Evolutionary conservation across 2,888 invertebrate genomes (phyloP), one percentile per base, ranked within the genome.

Genomic region (Diabrotica balteata): DNA sequence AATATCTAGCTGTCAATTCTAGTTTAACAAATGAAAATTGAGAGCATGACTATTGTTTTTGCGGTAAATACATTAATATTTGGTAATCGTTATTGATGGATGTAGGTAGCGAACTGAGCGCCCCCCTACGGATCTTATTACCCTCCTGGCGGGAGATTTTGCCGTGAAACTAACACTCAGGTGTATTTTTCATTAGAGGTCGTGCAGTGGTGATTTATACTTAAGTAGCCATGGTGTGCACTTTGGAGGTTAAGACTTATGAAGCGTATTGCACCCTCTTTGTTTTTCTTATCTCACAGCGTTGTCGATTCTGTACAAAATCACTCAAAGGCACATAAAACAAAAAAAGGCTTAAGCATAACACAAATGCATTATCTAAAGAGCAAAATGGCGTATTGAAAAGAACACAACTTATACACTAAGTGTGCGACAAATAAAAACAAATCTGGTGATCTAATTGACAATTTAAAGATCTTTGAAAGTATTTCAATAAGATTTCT

Each of bases 41-140:
- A 77, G 74, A 77, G 75, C 78, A 76, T 77, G 78, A 78, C 76
- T 78, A 73, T 73, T 75, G 72, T 72, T 73, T 75, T 73, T 72
- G 71, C 76, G 67, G 71, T 68, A 73, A 72, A 73, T 78, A 77
- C 79, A 79, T 80, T 79, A 79, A 79, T 79, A 80, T 80, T 80
- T 79, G 78, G 79, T 80, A 81, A 80, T 80, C 77, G 78, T 81
- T 80, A 82, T 82, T 82, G 82, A 82, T 82, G 82, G 79, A 81
- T 80, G 79, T 81, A 80, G 81, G 82, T 82, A 82, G 82, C 82
- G 77, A 75, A 73, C 73, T 73, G 73, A 77, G 79, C 75, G 78
- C 67, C 79, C 81, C 76, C 83, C 82, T 76, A 80, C 77, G 73
- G 82, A 79, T 76, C 82, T 81, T 82, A 83, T 83, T 83, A 83